Percentiles rank a stretch among this genome's conserved stretches.
These are phyloP conservation scores for Ceratoteleas bidentatus DNA, from an alignment of 1,140 invertebrate genomes.

Conservation along the genomic window DNA sequence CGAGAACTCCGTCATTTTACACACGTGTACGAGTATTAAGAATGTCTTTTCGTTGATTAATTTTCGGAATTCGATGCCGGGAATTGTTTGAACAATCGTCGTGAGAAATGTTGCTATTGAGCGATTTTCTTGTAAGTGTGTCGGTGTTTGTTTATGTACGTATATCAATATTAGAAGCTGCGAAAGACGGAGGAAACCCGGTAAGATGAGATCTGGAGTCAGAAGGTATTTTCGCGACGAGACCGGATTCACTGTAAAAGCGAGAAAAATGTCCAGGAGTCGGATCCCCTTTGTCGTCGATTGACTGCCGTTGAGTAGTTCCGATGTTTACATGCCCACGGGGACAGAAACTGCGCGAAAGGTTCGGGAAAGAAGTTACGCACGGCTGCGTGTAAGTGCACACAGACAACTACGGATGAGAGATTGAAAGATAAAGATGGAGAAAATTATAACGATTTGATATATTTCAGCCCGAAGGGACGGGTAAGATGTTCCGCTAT, in stretches of 20 bases:
- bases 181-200: conserved; percentile 26
- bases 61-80: too few relatives aligned
- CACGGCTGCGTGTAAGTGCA: not conserved
- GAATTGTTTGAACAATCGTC: too few relatives aligned
- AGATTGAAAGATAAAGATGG: not conserved
- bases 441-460: conserved; percentile 29
- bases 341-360: conserved; percentile 61
- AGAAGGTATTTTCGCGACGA: conserved; percentile 39
- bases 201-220: conserved; percentile 49
- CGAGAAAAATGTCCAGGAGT: conserved; percentile 36
- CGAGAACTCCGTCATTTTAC: not conserved
- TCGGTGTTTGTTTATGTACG: conserved; percentile 56
- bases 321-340: conserved; percentile 76
- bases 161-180: conserved; percentile 31
- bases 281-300: conserved; percentile 65
- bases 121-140: conserved; percentile 56
- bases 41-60: not conserved
- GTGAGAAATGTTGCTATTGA: too few relatives aligned
- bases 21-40: not conserved
- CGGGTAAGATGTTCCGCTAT: conserved; percentile 2
- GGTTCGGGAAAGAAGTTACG: conserved; percentile 40
- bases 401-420: not conserved
- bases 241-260: conserved; percentile 42
- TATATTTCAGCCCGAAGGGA: conserved; percentile 2
- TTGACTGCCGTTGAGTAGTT: conserved; percentile 73